Evolutionary conservation across 2,113 vertebrate genomes (phyloP).

Genomic region (Nibea albiflora): DNA sequence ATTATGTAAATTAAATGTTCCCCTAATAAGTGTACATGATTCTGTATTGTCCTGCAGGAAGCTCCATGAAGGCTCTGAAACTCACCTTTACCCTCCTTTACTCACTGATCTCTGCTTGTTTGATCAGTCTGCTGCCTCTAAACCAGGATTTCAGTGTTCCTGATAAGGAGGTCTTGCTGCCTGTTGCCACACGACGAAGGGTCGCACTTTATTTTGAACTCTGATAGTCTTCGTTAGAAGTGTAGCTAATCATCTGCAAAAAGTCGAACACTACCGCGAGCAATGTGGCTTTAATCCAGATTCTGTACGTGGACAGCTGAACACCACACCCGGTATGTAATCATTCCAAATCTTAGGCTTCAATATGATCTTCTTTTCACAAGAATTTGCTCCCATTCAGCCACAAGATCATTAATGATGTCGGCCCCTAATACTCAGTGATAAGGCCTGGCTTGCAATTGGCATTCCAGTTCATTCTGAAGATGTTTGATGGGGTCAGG

Average conservation of each 20-base stretch:
- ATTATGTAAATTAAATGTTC: neutral
- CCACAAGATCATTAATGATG: neutral
- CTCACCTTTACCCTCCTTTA: neutral
- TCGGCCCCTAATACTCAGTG: neutral
- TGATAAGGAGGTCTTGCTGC: slow-evolving; percentile 17
- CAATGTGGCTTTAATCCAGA: neutral
- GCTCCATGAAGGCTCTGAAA: too few relatives aligned
- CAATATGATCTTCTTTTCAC: neutral
- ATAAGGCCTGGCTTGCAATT: neutral
- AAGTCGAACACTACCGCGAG: neutral
- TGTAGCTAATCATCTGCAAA: neutral
- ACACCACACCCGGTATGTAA: neutral
- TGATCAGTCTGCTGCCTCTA: neutral
- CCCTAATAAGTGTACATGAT: neutral
- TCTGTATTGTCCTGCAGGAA: neutral
- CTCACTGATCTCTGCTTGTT: neutral
- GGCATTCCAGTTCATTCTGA: neutral
- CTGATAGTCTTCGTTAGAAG: neutral
- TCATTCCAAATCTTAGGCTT: neutral
- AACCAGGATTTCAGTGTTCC: neutral
- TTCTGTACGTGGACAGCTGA: neutral
- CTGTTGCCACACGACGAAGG: neutral
- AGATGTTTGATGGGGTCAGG: neutral
- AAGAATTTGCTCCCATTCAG: neutral
- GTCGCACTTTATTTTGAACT: neutral